Evolutionary conservation across 2,888 invertebrate species (phyloP), one percentile per base, ranked within the genome.

Genomic region (Muschampia plurimacula): DNA sequence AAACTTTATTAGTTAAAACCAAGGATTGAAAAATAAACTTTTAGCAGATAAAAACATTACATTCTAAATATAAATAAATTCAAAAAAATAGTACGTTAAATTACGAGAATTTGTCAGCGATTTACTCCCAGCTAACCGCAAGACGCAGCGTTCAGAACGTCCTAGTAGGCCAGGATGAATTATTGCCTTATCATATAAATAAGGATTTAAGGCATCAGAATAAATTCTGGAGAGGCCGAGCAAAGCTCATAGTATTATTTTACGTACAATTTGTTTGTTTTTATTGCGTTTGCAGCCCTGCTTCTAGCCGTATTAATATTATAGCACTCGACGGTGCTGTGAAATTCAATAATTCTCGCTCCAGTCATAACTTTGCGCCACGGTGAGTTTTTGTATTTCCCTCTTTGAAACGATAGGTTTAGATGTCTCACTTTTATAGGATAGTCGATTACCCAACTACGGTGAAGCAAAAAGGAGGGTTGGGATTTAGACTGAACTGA

Each of bases 111-210:
- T 68, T 73, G 68, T 63, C 52, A 67, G 69, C 69, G 13, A 66
- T 70, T 74, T 67, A 59, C 60, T 66, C 0, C 22, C 49, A 60
- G 49, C 60, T 49, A 68, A 64, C 49, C 67, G 72, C 72, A 69
- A 72, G 72, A 44, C 41, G 64, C 55, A 55, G 73, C 39, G 73
- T 68, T 73, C 71, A 71, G 76, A 71, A 46, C 74, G 63, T 75
- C 77, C 77, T 77, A 77, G 79, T 76, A 79, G 79, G 78, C 77
- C 80, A 76, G 77, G 76, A 87, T 88, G 88, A 92, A 87, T 90
- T 90, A 91, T 88, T 80, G 85, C 87, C 86, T 89, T 89, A 89
- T 90, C 89, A 88, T 90, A 91, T 92, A 92, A 91, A 92, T 91
- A 92, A 92, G 90, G 91, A 90, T 92, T 92, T 91, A 89, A 85